These are phyloP conservation scores for Apamea epomidion DNA, from an alignment of 2,888 invertebrate genomes.

Conservation along the genomic window DNA sequence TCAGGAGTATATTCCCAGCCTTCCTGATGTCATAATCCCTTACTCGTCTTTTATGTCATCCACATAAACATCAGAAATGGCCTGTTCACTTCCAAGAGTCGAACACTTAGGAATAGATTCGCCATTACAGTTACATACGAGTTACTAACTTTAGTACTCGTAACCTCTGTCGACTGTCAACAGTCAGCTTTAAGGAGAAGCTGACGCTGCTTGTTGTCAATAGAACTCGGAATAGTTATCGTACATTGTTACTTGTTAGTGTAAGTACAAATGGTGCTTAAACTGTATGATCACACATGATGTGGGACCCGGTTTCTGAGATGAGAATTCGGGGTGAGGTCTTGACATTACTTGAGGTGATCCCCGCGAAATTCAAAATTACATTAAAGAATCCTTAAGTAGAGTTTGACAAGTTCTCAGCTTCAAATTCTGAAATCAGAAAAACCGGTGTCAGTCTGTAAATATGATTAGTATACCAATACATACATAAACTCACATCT, in stretches of 20 bases:
- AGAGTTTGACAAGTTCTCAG: neutral
- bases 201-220: slow-evolving; percentile 37
- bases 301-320: too few species aligned
- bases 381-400: neutral
- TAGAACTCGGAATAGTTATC: slow-evolving; percentile 28
- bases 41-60: slow-evolving; percentile 5
- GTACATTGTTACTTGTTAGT: slow-evolving; percentile 44
- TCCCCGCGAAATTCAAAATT: neutral
- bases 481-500: neutral
- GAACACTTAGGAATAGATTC: slow-evolving; percentile 34
- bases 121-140: slow-evolving; percentile 18
- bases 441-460: neutral
- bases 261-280: slow-evolving; percentile 19
- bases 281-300: slow-evolving; percentile 1
- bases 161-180: slow-evolving; percentile 9
- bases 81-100: slow-evolving; percentile 1
- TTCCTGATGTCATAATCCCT: slow-evolving; percentile 1
- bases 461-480: neutral
- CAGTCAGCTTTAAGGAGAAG: slow-evolving; percentile 9
- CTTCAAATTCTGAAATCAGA: neutral
- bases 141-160: slow-evolving; percentile 36
- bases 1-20: too few species aligned
- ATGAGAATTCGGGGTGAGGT: neutral
- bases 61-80: slow-evolving; percentile 18
- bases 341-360: neutral